These are phyloP conservation scores for Meloe dianella DNA, from an alignment of 2,888 invertebrate genomes.

Conservation along the genomic window DNA sequence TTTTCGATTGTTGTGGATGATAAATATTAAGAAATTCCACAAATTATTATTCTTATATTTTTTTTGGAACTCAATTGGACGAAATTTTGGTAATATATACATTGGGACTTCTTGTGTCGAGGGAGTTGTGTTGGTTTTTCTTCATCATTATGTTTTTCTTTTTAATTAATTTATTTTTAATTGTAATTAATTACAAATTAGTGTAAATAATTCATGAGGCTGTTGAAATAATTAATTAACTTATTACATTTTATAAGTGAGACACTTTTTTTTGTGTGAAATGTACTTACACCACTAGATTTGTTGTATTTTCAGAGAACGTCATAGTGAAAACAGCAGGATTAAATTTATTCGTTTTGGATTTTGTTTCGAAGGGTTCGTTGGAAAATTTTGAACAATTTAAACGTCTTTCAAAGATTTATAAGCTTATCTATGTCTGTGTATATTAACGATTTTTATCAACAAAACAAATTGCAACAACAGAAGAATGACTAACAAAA, in stretches of 20 bases:
- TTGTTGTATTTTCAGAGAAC: slow-evolving; percentile 27
- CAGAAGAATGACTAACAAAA: slow-evolving; percentile 50
- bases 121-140: slow-evolving; percentile 38
- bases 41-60: too few relatives aligned
- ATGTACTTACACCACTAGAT: slow-evolving; percentile 52
- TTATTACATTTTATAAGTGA: slow-evolving; percentile 54
- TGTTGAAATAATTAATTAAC: slow-evolving; percentile 58
- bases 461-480: slow-evolving; percentile 21
- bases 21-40: too few relatives aligned
- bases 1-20: slow-evolving; percentile 23
- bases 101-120: slow-evolving; percentile 36
- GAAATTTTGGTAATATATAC: too few relatives aligned
- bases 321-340: slow-evolving; percentile 7
- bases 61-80: too few relatives aligned
- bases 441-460: slow-evolving; percentile 24
- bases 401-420: slow-evolving; percentile 36
- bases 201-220: slow-evolving; percentile 57
- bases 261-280: slow-evolving; percentile 50
- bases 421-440: slow-evolving; percentile 38
- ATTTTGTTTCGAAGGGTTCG: slow-evolving; percentile 31
- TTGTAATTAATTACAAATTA: slow-evolving; percentile 52
- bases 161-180: slow-evolving; percentile 52
- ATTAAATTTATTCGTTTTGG: slow-evolving; percentile 41
- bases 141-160: background rate
- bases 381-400: slow-evolving; percentile 26